These are phyloP conservation scores for Phyllostomus discolor DNA, from an alignment of 2,113 vertebrate genomes.

Conservation along the genomic window DNA sequence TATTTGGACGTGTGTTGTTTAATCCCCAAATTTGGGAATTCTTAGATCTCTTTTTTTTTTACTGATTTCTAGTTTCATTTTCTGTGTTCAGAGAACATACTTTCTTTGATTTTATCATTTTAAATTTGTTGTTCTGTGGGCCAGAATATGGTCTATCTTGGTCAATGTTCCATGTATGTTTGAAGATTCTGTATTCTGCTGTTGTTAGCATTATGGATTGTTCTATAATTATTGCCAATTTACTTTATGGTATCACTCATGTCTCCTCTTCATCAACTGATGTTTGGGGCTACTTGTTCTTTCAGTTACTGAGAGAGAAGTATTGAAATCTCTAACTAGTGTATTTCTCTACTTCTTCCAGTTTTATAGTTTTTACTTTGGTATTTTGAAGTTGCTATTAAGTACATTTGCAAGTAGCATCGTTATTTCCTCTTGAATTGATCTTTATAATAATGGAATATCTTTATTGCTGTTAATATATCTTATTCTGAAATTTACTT, in stretches of 20 bases:
- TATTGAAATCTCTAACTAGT: neutral
- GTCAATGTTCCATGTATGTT: neutral
- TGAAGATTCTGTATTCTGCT: neutral
- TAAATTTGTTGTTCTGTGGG: neutral
- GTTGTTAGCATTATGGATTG: neutral
- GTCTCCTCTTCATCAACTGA: neutral
- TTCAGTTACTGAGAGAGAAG: neutral
- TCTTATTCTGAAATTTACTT: neutral
- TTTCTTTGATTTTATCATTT: neutral
- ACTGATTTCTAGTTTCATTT: neutral
- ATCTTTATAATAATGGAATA: neutral
- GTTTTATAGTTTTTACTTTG: neutral
- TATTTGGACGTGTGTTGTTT: neutral
- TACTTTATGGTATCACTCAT: neutral
- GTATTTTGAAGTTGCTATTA: neutral
- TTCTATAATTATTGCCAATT: neutral
- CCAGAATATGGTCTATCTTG: neutral
- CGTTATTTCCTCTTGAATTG: neutral
- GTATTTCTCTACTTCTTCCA: neutral
- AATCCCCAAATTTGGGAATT: neutral
- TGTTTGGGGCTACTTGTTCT: neutral
- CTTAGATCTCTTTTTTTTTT: neutral
- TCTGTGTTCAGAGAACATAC: neutral
- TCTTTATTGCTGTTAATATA: neutral
- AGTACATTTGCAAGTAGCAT: neutral